Evolutionary conservation across 2,797 vertebrate species (phyloP).

Genomic region (Lepus townsendii): DNA sequence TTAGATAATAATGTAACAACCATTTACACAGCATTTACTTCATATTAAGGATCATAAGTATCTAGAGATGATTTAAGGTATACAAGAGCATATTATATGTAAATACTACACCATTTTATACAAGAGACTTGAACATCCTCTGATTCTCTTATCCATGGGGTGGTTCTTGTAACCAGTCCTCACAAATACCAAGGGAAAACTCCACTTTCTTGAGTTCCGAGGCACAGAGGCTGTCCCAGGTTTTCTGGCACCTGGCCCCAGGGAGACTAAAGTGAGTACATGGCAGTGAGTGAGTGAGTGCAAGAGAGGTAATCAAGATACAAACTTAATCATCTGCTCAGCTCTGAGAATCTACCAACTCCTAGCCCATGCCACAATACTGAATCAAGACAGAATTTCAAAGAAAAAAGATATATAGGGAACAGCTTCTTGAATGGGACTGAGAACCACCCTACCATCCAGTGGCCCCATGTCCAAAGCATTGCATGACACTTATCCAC

Average conservation of each 20-base stretch:
- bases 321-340: neutral
- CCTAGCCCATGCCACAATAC: neutral
- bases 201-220: neutral
- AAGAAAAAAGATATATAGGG: accelerated
- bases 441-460: neutral
- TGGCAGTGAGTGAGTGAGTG: neutral
- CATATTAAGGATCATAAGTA: neutral
- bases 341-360: neutral
- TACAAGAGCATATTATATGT: neutral
- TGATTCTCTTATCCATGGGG: no score
- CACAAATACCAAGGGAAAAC: no score
- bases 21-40: neutral
- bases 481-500: no score
- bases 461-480: neutral
- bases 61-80: neutral
- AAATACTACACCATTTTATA: no score
- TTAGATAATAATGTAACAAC: neutral
- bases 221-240: neutral
- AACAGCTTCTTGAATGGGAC: accelerated
- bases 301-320: accelerated
- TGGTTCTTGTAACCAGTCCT: no score
- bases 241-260: neutral
- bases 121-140: neutral
- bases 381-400: neutral
- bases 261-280: neutral